phyloP scores from a whole-genome alignment of 2,888 invertebrate species.

The Stenotaenia linearis region DNA sequence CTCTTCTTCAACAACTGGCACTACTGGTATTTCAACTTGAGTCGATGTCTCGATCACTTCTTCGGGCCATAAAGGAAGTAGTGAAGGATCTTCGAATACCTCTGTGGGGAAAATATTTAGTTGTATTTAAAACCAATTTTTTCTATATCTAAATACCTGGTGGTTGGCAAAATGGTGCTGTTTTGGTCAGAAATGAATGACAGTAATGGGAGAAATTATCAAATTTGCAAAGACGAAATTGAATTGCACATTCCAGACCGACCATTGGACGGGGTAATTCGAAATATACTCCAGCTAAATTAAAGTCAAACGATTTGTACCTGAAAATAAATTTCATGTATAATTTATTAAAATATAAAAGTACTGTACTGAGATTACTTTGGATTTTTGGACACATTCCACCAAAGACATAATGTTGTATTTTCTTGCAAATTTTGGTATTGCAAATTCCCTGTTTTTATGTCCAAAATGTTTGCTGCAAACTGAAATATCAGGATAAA shows the following conservation, averaged over 20 bases:
- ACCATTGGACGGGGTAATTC: constrained; percentile 4
- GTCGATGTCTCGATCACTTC: neutral
- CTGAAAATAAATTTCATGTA: neutral
- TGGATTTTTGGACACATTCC: constrained; percentile 1
- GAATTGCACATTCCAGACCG: neutral
- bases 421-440: neutral
- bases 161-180: neutral
- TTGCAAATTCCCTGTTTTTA: neutral
- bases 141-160: neutral
- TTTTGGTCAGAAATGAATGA: neutral
- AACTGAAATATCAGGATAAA: neutral
- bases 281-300: constrained; percentile 4
- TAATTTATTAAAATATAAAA: neutral
- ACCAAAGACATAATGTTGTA: neutral
- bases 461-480: neutral
- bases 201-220: constrained; percentile 29
- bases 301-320: neutral
- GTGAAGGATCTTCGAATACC: neutral
- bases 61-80: neutral
- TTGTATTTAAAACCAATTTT: neutral
- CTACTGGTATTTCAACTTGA: neutral
- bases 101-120: neutral
- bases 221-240: neutral
- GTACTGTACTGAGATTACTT: neutral
- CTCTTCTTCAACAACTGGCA: neutral